Base-by-base conservation (phyloP, 2,113 vertebrate species). In the Cynocephalus volans region DNA sequence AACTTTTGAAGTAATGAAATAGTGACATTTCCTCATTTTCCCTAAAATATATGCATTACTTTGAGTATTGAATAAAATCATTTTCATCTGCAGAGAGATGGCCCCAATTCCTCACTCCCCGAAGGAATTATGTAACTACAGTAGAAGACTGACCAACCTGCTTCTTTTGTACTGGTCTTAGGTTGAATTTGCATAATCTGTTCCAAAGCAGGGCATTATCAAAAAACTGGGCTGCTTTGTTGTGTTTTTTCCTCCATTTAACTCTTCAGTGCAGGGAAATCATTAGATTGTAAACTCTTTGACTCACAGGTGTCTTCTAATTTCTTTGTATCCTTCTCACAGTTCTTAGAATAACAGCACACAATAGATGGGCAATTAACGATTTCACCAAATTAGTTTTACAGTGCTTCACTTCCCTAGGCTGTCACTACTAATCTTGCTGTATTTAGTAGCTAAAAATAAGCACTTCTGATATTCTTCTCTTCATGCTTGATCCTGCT, bases 101-200 rank as follows among this genome's bases (percentile, higher is more conserved):
- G 90, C 95, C 80, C 94, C 79, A 90, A 92, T 95, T 96, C 97
- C 80, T 87, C 36, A 70, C 72, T 93, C 50, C 82, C 56, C 23
- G 24, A 56, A 87, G 85, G 50, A 88, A 80, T 90, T 69, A 60
- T 92, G 81, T 96, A 96, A 96, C 58, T 82, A 86, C 64, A 45
- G 36, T 24, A 93, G 93, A 91, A 48, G 95, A 73, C 60, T 45
- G 95, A 73, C 60, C 45, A 45, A 72, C 54, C 82, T 92, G 36
- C 62, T 96, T 91, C 81, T 69, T 92, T 85, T 64, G 54, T 90
- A 73, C 84, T 91, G 95, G 91, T 96, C 80, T 97, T 90, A 98
- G 88, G 94, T 77, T 73, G 0, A 89, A 90, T 97, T 97, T 93
- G 95, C 95, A 65, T 97, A 97, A 97, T 98, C 97, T 96, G 69